Evolutionary conservation across 2,113 vertebrate genomes (phyloP), one percentile per base, ranked within the genome.

Genomic region (Silurus glanis): DNA sequence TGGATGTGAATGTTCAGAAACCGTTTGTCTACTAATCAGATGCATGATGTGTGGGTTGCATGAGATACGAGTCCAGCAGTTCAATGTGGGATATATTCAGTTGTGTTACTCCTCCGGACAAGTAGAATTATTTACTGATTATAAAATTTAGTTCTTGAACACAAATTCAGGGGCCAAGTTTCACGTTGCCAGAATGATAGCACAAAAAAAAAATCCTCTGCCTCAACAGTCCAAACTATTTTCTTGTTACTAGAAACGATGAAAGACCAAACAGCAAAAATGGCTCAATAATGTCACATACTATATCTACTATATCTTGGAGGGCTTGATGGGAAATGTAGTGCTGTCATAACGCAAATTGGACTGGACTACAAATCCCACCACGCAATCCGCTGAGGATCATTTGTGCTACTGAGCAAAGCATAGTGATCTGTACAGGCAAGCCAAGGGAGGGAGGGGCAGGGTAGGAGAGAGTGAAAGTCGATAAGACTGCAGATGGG

Each of bases 361-460:
- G 67, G 53, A 79, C 17, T 87, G 64, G 51, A 85, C 89, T 88
- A 87, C 83, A 87, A 45, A 25, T 85, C 58, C 83, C 62, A 87
- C 80, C 51, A 85, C 9, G 45, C 85, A 88, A 12, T 55, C 64
- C 55, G 17, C 72, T 83, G 64, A 81, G 64, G 58, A 37, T 47
- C 37, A 59, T 78, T 61, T 72, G 83, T 78, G 80, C 74, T 66
- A 28, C 56, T 80, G 74, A 82, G 61, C n/a, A 53, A 61, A 85
- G 84, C 62, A 23, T 55, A 80, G 83, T 58, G 56, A 83, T 55
- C 8, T 71, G 45, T 61, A 83, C 78, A 85, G 75, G 79, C 55
- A 58, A 37, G 51, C 19, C 1, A 59, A 59, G 62, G 76, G 59
- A 56, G 53, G 49, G 16, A 14, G 83, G 62, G 58, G 28, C 61